Conservation (phyloP, 2,888 invertebrate species). For the Gymnosoma rotundatum region DNA sequence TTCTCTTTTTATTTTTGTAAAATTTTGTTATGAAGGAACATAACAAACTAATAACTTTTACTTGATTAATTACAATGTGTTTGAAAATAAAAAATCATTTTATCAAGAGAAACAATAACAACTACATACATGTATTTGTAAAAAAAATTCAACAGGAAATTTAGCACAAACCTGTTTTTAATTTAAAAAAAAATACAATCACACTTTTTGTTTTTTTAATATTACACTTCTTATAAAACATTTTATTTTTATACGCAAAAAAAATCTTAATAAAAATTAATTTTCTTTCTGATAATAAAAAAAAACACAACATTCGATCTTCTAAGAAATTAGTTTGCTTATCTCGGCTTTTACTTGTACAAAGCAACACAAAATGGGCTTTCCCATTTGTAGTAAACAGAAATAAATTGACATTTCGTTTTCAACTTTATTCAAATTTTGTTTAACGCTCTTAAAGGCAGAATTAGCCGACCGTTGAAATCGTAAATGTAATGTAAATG, state of each 20-base stretch:
- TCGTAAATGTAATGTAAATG: no score
- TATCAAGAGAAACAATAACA: neutral
- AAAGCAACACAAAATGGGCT: conserved; percentile 12
- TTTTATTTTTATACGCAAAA: neutral
- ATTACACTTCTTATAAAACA: neutral
- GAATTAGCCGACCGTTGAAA: no score
- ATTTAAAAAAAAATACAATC: conserved; percentile 8
- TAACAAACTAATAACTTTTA: neutral
- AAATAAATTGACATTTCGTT: no score
- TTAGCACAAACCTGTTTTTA: conserved; percentile 21
- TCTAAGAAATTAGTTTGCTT: conserved; percentile 26
- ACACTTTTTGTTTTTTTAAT: conserved; percentile 2
- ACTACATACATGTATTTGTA: neutral
- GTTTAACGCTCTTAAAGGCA: no score
- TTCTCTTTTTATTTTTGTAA: neutral
- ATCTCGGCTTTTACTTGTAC: neutral
- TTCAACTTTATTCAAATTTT: no score
- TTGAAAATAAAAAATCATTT: neutral
- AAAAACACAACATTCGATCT: neutral
- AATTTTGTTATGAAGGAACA: neutral
- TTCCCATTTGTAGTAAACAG: conserved; percentile 5
- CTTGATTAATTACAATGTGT: conserved; percentile 8
- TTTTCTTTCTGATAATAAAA: neutral
- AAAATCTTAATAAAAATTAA: neutral
- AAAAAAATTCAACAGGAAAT: conserved; percentile 9